These are phyloP conservation scores for Cariama cristata DNA, from an alignment of 2,113 vertebrate species.

Conservation along the genomic window DNA sequence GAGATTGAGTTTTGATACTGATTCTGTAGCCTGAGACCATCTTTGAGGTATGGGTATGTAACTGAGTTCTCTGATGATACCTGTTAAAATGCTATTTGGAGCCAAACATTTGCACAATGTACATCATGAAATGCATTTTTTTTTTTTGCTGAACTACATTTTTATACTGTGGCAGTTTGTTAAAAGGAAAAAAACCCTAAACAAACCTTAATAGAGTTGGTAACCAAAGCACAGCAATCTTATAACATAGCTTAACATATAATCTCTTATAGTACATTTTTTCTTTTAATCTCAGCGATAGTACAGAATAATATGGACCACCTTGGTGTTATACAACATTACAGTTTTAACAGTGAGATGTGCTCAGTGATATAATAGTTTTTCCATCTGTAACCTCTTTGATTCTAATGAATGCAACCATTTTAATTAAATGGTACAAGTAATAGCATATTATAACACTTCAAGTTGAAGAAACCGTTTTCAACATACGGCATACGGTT, in stretches of 20 bases:
- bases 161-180: background rate
- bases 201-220: background rate
- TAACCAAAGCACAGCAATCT: background rate
- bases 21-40: background rate
- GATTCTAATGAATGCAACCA: slow-evolving; percentile 20
- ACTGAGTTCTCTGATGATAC: background rate
- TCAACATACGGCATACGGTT: slow-evolving; percentile 28
- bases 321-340: background rate
- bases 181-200: background rate
- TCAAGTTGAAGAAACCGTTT: slow-evolving; percentile 18
- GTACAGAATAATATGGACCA: background rate
- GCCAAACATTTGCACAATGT: background rate
- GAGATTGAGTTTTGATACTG: background rate
- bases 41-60: background rate
- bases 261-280: background rate
- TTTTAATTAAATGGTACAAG: slow-evolving; percentile 56
- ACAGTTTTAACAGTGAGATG: background rate
- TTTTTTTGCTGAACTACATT: background rate
- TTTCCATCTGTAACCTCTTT: slow-evolving; percentile 14
- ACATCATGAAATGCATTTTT: background rate
- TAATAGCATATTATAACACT: background rate
- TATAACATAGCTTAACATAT: background rate
- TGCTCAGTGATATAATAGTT: background rate
- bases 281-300: background rate
- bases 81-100: background rate